A percentile compares a stretch with the other conserved stretches of the same genome.
Conservation (phyloP, 1,140 invertebrate genomes). For the Medauroidea extradentata region DNA sequence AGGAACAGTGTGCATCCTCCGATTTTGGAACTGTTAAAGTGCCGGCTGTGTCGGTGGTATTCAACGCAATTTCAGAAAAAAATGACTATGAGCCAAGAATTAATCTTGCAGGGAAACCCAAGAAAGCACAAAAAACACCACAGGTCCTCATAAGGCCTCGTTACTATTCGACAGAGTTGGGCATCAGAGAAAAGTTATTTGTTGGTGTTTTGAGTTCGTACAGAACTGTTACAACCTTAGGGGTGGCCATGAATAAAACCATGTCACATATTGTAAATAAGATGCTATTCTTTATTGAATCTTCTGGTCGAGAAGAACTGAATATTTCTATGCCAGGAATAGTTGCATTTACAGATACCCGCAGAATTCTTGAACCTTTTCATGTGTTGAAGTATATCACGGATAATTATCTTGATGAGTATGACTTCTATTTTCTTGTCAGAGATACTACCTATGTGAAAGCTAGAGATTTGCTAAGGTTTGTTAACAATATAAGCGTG, state of each 20-base stretch:
- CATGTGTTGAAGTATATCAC: constrained; percentile 84
- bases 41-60: background rate
- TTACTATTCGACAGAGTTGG: constrained; percentile 90
- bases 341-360: constrained; percentile 74
- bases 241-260: constrained; percentile 75
- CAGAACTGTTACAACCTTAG: constrained; percentile 62
- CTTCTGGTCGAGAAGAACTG: constrained; percentile 56
- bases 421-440: constrained; percentile 85
- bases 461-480: constrained; percentile 59
- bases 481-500: constrained; percentile 74
- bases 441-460: constrained; percentile 79
- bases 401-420: constrained; percentile 82
- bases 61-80: background rate
- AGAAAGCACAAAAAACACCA: constrained; percentile 45
- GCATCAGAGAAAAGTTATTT: constrained; percentile 85
- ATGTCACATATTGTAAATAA: constrained; percentile 73
- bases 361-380: constrained; percentile 68
- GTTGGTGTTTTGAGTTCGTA: constrained; percentile 74
- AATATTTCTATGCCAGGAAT: constrained; percentile 69
- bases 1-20: constrained; percentile 13
- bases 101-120: constrained; percentile 50
- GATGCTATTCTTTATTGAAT: constrained; percentile 70
- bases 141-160: constrained; percentile 64
- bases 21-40: background rate
- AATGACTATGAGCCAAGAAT: constrained; percentile 55